Evolutionary conservation across 2,888 invertebrate species (phyloP), one percentile per base, ranked within the genome.

Genomic region (Orchestes rusci): DNA sequence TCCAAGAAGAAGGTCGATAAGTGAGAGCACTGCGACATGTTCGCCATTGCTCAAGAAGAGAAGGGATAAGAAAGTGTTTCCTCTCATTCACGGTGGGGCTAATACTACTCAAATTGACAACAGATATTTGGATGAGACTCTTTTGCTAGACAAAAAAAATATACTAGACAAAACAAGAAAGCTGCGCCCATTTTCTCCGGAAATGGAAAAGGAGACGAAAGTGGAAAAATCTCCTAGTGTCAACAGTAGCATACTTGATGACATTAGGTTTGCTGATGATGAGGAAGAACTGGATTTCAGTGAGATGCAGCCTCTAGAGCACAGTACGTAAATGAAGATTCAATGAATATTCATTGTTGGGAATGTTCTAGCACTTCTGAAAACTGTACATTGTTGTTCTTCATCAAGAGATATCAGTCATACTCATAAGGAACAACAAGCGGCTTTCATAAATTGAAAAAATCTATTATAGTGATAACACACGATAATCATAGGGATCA

Each of bases 241-340:
- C 8, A 76, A 76, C 57, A 72, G 75, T 51, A 70, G 74, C 35
- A 75, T 76, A 54, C 68, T 79, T 41, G 75, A 75, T 39, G 82
- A 82, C 54, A 77, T 84, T 35, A 79, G 75, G 58, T 85, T 79
- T 61, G 85, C 79, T 4, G 84, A 85, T 57, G 84, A 84, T 23
- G 77, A 76, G 53, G 79, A 77, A 1, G 58, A 59, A 17, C 48
- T 54, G 43, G 59, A 62, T 43, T 54, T 54, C 43, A 57, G 52
- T 49, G 63, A 59, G 50, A 60, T 56, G 40, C 57, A 61, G 62
- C 66, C 67, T 65, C 66, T 66, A 63, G 23, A 23, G n/a, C n/a
- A n/a, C n/a, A n/a, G n/a, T n/a, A n/a, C n/a, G n/a, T n/a, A n/a
- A n/a, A n/a, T n/a, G n/a, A n/a, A n/a, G n/a, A n/a, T n/a, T n/a